These are phyloP conservation scores for Perdix hodgsoniae DNA, from an alignment of 2,797 vertebrate species.

Conservation along the genomic window DNA sequence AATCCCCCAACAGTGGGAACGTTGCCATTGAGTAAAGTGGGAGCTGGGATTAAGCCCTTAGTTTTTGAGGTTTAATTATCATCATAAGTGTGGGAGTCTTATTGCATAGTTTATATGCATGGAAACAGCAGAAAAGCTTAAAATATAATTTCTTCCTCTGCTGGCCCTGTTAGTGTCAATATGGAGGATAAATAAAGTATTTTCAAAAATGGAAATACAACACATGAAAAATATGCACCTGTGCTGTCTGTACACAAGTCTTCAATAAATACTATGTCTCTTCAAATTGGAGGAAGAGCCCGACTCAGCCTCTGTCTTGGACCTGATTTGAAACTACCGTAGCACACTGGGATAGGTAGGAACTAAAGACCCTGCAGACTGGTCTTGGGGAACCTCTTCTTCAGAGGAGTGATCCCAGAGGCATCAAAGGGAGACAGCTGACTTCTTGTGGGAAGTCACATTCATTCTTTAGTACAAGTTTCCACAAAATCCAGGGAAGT, in stretches of 20 bases:
- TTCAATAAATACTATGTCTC: not conserved
- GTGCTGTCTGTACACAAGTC: not conserved
- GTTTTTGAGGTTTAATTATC: constrained; percentile 64
- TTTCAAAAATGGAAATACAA: not conserved
- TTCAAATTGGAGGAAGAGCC: not conserved
- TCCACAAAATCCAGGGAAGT: not conserved
- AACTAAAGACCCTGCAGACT: not conserved
- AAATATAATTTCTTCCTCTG: constrained; percentile 71
- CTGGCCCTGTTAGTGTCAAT: constrained; percentile 55
- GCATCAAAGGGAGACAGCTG: not conserved
- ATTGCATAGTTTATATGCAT: constrained; percentile 29
- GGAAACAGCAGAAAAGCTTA: constrained; percentile 72
- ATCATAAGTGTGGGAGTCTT: constrained; percentile 18
- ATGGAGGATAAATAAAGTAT: constrained; percentile 33
- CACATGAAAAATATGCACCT: not conserved
- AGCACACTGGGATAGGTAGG: not conserved
- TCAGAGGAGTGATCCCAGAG: not conserved
- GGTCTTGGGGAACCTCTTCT: not conserved
- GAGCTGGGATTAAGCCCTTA: constrained; percentile 41
- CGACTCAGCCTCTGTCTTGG: not conserved
- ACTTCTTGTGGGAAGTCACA: not conserved
- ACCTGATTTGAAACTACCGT: not conserved
- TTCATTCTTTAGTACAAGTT: not conserved
- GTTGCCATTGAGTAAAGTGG: constrained; percentile 19
- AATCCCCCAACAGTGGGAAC: not conserved